Evolutionary conservation across 2,797 vertebrate species (phyloP), one percentile per base, ranked within the genome.

Genomic region (Spinus pinus): DNA sequence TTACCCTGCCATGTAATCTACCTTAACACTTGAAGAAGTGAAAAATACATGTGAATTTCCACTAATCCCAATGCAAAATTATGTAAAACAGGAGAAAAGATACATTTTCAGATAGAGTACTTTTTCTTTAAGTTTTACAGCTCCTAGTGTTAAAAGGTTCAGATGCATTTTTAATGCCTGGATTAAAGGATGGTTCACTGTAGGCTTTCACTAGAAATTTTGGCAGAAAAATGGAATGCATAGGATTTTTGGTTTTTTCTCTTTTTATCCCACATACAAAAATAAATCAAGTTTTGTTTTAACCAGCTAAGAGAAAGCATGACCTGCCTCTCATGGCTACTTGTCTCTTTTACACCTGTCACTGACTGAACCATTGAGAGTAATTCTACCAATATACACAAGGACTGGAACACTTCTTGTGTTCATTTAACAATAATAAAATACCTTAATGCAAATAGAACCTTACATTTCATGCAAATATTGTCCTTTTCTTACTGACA

Each of bases 81-180:
- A 64, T 31, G 46, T 77, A 57, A 71, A 81, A 58, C 5, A 9
- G 22, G 19, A 39, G 13, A 74, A 87, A 62, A 8, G 2, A 73
- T 70, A 47, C 6, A 57, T 74, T 66, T 81, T 54, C 39, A 54
- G n/a, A n/a, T 12, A 27, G 1, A 8, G 17, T 11, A 47, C 27
- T 11, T 44, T 85, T 85, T 66, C 81, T 11, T 17, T 61, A 85
- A 27, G 11, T 69, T 87, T 83, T 22, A 5, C 7, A 71, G 4
- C 18, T 65, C 23, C 27, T 62, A 35, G 19, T 42, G 37, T 50
- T 88, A 49, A 31, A 73, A 88, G 67, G 24, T 75, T 86, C 33
- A 70, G 53, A 50, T 53, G 14, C 18, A 60, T 84, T 95, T 96
- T 95, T 90, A 86, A 70, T 79, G 37, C 20, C 35, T 73, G 15